These are phyloP conservation scores for Ips typographus DNA, from an alignment of 1,140 invertebrate genomes.

Conservation along the genomic window DNA sequence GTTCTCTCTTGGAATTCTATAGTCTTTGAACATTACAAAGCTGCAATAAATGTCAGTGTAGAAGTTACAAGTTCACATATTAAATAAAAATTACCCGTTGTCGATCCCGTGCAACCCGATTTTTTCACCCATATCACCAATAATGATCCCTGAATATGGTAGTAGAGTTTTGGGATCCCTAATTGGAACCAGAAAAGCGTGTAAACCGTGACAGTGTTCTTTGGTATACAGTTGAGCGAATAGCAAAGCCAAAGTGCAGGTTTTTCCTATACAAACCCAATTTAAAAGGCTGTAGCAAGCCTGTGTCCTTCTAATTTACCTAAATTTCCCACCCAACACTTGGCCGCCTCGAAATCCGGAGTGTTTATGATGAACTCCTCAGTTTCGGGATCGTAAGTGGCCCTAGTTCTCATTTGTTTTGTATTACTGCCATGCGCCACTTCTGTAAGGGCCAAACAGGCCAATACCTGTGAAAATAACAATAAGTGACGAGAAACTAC, in stretches of 20 bases:
- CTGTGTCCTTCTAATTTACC: conserved; percentile 56
- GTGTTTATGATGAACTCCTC: conserved; percentile 87
- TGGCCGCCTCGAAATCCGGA: conserved; percentile 91
- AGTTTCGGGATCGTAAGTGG: conserved; percentile 77
- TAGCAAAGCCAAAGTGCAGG: conserved; percentile 81
- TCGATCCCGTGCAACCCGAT: conserved; percentile 85
- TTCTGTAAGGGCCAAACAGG: conserved; percentile 90
- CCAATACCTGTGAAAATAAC: conserved; percentile 58
- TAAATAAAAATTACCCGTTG: conserved; percentile 68
- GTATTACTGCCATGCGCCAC: conserved; percentile 93
- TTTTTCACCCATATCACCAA: conserved; percentile 89
- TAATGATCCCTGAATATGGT: conserved; percentile 68
- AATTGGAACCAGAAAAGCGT: conserved; percentile 82
- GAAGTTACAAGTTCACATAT: not conserved
- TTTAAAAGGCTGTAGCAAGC: not conserved
- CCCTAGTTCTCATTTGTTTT: conserved; percentile 85
- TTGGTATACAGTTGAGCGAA: conserved; percentile 86
- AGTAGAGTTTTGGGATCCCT: conserved; percentile 73
- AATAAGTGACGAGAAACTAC: too few species aligned
- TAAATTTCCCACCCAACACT: conserved; percentile 92
- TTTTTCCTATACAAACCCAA: conserved; percentile 63
- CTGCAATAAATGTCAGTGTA: conserved; percentile 52
- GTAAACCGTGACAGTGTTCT: conserved; percentile 80
- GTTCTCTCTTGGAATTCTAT: conserved; percentile 79
- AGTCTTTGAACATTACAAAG: conserved; percentile 86